Conservation (phyloP, 1,140 invertebrate species). For the Aplysia californica region DNA sequence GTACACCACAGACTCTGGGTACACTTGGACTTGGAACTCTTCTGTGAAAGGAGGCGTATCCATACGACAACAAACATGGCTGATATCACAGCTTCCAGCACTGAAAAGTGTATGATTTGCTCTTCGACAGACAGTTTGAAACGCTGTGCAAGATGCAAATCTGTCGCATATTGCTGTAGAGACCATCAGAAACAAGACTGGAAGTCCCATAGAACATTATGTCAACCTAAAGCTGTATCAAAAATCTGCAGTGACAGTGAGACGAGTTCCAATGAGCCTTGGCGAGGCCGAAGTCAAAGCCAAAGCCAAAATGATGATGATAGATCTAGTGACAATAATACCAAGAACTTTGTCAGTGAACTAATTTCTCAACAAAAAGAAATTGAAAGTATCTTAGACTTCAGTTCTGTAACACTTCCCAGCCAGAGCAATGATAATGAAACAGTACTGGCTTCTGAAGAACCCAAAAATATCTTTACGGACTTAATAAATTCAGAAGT, state of each 20-base stretch:
- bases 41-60: too few relatives aligned
- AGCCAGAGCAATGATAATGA: too few relatives aligned
- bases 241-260: neutral
- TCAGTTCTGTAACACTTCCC: slow-evolving; percentile 14
- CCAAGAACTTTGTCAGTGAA: too few relatives aligned
- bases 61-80: too few relatives aligned
- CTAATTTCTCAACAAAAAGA: slow-evolving; percentile 4
- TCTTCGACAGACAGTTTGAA: slow-evolving; percentile 66
- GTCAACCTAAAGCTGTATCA: slow-evolving; percentile 29
- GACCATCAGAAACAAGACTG: slow-evolving; percentile 82
- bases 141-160: slow-evolving; percentile 79
- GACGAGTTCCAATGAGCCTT: neutral
- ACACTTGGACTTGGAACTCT: too few relatives aligned
- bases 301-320: neutral
- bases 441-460: neutral
- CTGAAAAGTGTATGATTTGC: neutral
- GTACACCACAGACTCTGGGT: too few relatives aligned
- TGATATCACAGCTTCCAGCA: too few relatives aligned
- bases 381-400: slow-evolving; percentile 5
- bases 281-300: neutral
- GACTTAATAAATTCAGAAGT: neutral
- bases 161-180: slow-evolving; percentile 79
- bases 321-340: neutral
- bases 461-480: neutral
- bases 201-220: slow-evolving; percentile 75